A percentile compares a stretch with the other conserved stretches of the same genome.
phyloP scores from a whole-genome alignment of 2,888 invertebrate species.

The Mellilla xanthometata region DNA sequence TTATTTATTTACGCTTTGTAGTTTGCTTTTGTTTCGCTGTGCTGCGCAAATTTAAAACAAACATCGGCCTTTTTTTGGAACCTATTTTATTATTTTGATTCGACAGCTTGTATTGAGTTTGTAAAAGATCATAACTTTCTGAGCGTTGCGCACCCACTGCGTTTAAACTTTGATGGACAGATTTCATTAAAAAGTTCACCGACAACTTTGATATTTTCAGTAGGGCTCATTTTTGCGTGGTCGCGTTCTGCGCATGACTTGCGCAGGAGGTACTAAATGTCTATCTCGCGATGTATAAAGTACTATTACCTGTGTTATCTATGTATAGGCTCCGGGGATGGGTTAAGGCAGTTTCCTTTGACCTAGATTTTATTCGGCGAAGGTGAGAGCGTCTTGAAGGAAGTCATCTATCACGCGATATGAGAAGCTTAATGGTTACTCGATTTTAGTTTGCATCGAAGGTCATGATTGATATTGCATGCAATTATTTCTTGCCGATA shows the following conservation, averaged over 20 bases:
- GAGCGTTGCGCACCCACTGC: conserved; percentile 23
- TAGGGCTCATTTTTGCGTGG: conserved; percentile 46
- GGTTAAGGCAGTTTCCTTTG: conserved; percentile 57
- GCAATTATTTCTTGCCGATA: no score
- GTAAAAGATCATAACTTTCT: conserved; percentile 19
- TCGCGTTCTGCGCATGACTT: conserved; percentile 62
- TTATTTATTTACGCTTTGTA: conserved; percentile 16
- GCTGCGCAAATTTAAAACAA: not conserved
- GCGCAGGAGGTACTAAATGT: conserved; percentile 62
- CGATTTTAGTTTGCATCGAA: conserved; percentile 23
- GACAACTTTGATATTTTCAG: conserved; percentile 42
- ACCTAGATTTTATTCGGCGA: conserved; percentile 58
- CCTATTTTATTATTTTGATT: not conserved
- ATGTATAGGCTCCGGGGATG: conserved; percentile 28
- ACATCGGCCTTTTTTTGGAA: not conserved
- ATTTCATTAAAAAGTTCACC: conserved; percentile 46
- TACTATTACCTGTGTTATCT: conserved; percentile 28
- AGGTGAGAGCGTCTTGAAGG: conserved; percentile 32
- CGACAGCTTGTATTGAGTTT: conserved; percentile 12
- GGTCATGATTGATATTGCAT: conserved; percentile 18
- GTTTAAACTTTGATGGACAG: conserved; percentile 36
- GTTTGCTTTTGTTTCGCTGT: conserved; percentile 8
- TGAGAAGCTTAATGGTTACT: conserved; percentile 29
- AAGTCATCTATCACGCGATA: conserved; percentile 41
- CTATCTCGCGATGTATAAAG: conserved; percentile 27